Percentiles rank a stretch among this genome's conserved stretches.
These are phyloP conservation scores for Malurus elegans DNA, from an alignment of 2,113 vertebrate genomes.

Conservation along the genomic window DNA sequence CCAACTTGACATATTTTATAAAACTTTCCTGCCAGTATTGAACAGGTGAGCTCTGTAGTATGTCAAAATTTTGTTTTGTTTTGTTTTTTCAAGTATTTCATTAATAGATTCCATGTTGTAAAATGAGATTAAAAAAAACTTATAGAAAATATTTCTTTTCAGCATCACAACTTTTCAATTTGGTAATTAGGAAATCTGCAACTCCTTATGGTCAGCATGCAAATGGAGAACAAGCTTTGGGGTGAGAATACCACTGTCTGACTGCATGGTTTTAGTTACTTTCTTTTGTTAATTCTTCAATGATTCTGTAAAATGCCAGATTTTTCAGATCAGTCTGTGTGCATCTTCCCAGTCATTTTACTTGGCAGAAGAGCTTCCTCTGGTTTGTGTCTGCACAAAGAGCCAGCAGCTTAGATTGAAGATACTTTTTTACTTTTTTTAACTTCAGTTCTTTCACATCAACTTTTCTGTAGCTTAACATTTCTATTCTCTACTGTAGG, in stretches of 20 bases:
- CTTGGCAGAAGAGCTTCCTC: background rate
- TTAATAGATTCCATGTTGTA: background rate
- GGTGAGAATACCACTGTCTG: background rate
- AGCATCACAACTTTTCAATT: background rate
- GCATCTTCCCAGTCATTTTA: background rate
- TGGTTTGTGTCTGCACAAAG: background rate
- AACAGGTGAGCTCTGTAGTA: background rate
- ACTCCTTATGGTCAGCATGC: background rate
- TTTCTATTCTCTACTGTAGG: background rate
- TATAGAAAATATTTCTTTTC: background rate
- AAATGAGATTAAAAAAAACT: background rate
- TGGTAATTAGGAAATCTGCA: background rate
- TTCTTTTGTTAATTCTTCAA: background rate
- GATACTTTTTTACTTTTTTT: background rate
- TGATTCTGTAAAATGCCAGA: background rate
- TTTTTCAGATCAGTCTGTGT: background rate
- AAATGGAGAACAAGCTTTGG: background rate
- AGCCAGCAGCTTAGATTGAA: background rate
- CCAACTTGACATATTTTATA: background rate
- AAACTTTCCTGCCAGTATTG: background rate
- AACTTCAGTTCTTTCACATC: background rate
- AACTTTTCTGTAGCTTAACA: background rate
- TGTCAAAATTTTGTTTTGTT: background rate
- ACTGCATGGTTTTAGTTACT: background rate
- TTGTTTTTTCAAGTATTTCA: background rate